Conservation (phyloP, 2,113 vertebrate genomes). For the Scomber scombrus region DNA sequence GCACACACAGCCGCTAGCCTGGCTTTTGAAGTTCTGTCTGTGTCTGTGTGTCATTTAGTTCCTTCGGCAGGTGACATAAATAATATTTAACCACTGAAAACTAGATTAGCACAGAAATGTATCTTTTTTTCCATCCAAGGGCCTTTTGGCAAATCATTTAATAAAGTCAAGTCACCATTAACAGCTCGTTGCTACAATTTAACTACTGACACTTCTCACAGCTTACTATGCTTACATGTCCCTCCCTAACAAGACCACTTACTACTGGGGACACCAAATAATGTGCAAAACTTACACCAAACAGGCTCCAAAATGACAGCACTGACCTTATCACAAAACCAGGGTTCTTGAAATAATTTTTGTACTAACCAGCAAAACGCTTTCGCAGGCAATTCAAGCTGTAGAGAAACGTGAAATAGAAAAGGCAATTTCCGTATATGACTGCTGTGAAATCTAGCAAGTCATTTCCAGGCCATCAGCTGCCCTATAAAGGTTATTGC, state of each 20-base stretch:
- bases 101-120: not conserved
- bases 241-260: not conserved
- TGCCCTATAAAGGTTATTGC: conserved; percentile 31
- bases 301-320: conserved; percentile 33
- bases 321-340: conserved; percentile 51
- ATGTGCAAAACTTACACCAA: conserved; percentile 26
- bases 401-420: conserved; percentile 11
- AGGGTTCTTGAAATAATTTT: conserved; percentile 18
- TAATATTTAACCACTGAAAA: not conserved
- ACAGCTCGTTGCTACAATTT: not conserved
- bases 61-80: not conserved
- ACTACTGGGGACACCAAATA: not conserved
- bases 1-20: no score
- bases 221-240: not conserved
- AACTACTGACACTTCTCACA: not conserved
- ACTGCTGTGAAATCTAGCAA: conserved; percentile 33
- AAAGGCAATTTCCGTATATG: conserved; percentile 47
- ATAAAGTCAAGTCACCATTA: not conserved
- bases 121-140: not conserved
- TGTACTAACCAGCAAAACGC: conserved; percentile 24
- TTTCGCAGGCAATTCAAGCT: conserved; percentile 39
- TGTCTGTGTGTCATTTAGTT: no score
- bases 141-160: not conserved
- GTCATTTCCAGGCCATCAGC: conserved; percentile 30
- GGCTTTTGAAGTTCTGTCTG: no score